Evolutionary conservation across 1,140 invertebrate species (phyloP), one percentile per base, ranked within the genome.

Genomic region (Epicauta chinensis): DNA sequence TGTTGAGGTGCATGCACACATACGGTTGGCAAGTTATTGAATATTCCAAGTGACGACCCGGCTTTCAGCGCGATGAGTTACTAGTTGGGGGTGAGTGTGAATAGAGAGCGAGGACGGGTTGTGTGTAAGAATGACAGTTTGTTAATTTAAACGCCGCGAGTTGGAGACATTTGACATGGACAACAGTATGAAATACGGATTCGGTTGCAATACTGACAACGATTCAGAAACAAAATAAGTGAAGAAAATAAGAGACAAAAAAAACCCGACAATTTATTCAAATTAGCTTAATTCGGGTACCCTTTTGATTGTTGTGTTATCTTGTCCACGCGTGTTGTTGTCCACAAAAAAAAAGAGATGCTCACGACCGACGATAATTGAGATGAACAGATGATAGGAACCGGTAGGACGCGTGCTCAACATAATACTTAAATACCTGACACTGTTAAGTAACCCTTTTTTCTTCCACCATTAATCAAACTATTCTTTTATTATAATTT

Each of bases 81-180:
- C n/a, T n/a, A 23, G 23, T 23, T 23, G 23, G 23, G 23, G 23
- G 23, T 23, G 23, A 23, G 23, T 23, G 23, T 23, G 23, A 23
- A 23, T 23, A 23, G 23, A 23, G 7, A 23, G 23, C 17, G 43
- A 47, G 53, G 45, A 55, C 53, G 54, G 54, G 54, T 57, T 49
- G 50, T 39, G 50, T 39, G 49, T 23, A 37, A 53, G 53, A 59
- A 59, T 59, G 57, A 59, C 57, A 59, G 57, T 53, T 55, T 53
- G 57, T 59, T 59, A 55, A 59, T 59, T 59, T 59, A 55, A 59
- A 59, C 52, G 49, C 47, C 43, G 44, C 56, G 52, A 38, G 47
- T 54, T 51, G 52, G 43, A 58, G 51, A 51, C 52, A 58, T 54
- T 58, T 58, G 56, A 58, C 56, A 58, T 47, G 46, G 35, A 57